These are phyloP conservation scores for Aurelia aurita complex sp. Pacific DNA, from an alignment of 30 jellyfish, hydroid and myxozoan species.

Conservation along the genomic window DNA sequence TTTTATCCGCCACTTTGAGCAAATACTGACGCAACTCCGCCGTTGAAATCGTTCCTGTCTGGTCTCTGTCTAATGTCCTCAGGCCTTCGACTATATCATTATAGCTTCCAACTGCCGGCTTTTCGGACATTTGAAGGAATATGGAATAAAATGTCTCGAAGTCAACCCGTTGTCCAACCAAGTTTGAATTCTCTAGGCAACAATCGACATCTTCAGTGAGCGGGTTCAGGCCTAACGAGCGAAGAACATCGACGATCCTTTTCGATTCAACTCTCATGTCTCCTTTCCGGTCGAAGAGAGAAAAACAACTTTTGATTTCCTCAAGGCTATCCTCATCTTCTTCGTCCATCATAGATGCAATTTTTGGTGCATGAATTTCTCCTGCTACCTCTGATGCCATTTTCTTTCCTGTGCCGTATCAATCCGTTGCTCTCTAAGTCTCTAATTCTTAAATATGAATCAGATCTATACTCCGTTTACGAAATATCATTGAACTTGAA, in stretches of 20 bases:
- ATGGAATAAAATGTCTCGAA: constrained; percentile 82
- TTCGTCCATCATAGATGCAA: constrained; percentile 63
- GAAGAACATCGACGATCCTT: constrained; percentile 70
- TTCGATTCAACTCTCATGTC: constrained; percentile 76
- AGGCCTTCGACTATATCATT: constrained; percentile 97
- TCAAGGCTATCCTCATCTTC: constrained; percentile 82
- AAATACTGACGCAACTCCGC: constrained; percentile 90
- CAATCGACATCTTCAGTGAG: constrained; percentile 72
- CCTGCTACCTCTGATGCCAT: no score
- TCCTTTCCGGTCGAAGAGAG: constrained; percentile 77
- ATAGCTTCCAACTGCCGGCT: constrained; percentile 82
- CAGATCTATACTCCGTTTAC: no score
- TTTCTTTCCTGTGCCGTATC: no score
- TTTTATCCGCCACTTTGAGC: constrained; percentile 86
- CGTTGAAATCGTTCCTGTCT: constrained; percentile 82
- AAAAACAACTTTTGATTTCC: constrained; percentile 80
- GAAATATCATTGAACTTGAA: no score
- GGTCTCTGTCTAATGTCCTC: constrained; percentile 90
- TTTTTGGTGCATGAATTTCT: not conserved
- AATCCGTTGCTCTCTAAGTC: no score
- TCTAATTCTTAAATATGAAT: no score
- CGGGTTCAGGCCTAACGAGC: constrained; percentile 90
- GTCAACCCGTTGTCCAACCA: constrained; percentile 81
- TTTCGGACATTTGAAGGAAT: constrained; percentile 63
- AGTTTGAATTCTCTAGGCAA: constrained; percentile 71